A percentile compares a stretch with the other conserved stretches of the same genome.
These are phyloP conservation scores for Lepidurus couesii DNA, from an alignment of 1,140 invertebrate species.

Conservation along the genomic window DNA sequence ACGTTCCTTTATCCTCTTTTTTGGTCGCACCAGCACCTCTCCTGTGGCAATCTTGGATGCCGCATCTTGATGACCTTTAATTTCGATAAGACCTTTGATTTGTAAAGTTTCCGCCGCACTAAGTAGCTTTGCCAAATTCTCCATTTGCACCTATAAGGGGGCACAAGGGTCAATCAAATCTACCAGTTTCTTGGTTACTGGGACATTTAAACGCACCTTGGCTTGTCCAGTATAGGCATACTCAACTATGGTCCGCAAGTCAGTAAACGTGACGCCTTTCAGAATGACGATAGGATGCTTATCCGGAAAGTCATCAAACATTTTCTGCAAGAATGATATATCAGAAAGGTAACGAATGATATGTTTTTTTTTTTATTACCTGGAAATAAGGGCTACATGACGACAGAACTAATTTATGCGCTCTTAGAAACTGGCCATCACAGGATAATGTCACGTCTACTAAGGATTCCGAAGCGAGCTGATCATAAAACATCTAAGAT, in stretches of 20 bases:
- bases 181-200: neutral
- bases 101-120: constrained; percentile 83
- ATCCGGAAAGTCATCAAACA: constrained; percentile 52
- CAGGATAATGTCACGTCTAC: constrained; percentile 83
- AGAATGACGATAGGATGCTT: constrained; percentile 87
- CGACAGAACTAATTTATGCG: constrained; percentile 86
- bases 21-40: neutral
- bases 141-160: constrained; percentile 61
- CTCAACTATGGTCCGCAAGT: constrained; percentile 83
- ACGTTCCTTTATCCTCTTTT: neutral
- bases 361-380: constrained; percentile 82
- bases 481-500: constrained; percentile 40
- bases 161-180: neutral
- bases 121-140: constrained; percentile 77
- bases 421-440: constrained; percentile 82
- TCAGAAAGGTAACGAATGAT: constrained; percentile 54
- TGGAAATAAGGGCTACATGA: constrained; percentile 93
- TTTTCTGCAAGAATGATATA: constrained; percentile 17
- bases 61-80: constrained; percentile 40
- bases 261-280: constrained; percentile 80
- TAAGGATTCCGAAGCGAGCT: constrained; percentile 65
- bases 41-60: neutral
- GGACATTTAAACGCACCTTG: constrained; percentile 46
- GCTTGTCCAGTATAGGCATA: constrained; percentile 80
- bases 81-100: constrained; percentile 85